Percentiles rank a stretch among this genome's conserved stretches.
Evolutionary conservation across 2,888 invertebrate species (phyloP).

Genomic region (Drosophila limbata): DNA sequence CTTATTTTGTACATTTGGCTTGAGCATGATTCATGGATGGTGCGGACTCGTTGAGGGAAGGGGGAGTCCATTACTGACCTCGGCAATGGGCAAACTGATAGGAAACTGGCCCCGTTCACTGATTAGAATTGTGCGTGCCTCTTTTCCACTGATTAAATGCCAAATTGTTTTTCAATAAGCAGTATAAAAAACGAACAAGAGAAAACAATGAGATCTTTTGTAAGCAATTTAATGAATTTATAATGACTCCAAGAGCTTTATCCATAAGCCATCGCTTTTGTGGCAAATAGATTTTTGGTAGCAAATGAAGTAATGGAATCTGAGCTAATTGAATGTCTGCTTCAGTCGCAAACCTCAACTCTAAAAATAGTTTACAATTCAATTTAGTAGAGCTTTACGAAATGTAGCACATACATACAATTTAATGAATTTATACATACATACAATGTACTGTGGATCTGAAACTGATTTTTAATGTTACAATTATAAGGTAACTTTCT

Average conservation of each 20-base stretch:
- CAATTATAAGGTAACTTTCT: neutral
- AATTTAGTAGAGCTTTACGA: slow-evolving; percentile 9
- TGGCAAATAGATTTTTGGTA: slow-evolving; percentile 1
- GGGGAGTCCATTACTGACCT: slow-evolving; percentile 64
- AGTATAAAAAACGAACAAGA: slow-evolving; percentile 8
- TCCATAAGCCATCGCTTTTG: slow-evolving; percentile 8
- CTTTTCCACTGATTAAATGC: slow-evolving; percentile 58
- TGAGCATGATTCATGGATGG: slow-evolving; percentile 58
- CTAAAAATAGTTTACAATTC: slow-evolving; percentile 28
- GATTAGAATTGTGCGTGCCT: slow-evolving; percentile 67
- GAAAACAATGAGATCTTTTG: slow-evolving; percentile 11
- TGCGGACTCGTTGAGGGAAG: neutral
- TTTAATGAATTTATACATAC: too few species aligned
- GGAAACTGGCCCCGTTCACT: slow-evolving; percentile 22
- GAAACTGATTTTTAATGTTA: neutral
- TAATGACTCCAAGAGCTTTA: slow-evolving; percentile 30
- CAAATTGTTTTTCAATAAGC: slow-evolving; percentile 64
- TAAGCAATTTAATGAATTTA: slow-evolving; percentile 36
- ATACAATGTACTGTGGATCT: neutral
- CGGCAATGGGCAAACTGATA: slow-evolving; percentile 59
- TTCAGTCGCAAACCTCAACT: neutral
- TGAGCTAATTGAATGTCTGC: slow-evolving; percentile 24
- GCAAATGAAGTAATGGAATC: slow-evolving; percentile 37
- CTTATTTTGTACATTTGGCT: slow-evolving; percentile 19
- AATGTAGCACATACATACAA: neutral